Evolutionary conservation across 2,888 invertebrate genomes (phyloP).

Genomic region (Thysanoteuthis rhombus): DNA sequence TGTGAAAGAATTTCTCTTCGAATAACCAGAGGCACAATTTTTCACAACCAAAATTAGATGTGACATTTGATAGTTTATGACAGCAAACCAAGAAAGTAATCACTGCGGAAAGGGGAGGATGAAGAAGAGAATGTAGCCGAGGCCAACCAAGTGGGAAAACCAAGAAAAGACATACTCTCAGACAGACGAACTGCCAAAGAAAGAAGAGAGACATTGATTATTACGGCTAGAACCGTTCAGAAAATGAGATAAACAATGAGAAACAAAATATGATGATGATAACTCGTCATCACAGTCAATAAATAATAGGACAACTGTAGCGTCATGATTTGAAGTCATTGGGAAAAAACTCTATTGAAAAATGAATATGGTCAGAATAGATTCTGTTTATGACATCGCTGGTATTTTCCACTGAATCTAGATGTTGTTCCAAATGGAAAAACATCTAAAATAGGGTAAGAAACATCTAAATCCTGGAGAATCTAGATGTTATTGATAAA

Average conservation of each 20-base stretch:
- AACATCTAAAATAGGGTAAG: no score
- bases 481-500: no score
- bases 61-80: background rate
- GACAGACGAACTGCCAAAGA: background rate
- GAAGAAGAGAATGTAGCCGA: background rate
- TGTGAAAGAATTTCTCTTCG: background rate
- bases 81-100: background rate
- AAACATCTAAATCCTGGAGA: no score
- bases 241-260: background rate
- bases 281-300: no score
- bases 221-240: background rate
- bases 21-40: conserved; percentile 12
- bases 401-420: no score
- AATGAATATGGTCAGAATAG: no score
- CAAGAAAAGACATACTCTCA: background rate
- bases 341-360: no score
- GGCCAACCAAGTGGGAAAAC: background rate
- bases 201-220: background rate
- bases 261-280: background rate
- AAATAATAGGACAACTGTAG: no score
- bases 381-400: no score
- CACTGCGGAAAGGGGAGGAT: background rate
- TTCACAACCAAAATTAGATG: background rate
- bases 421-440: no score
- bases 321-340: no score